Evolutionary conservation across 1,140 invertebrate genomes (phyloP).

Genomic region (Anadara kagoshimensis): DNA sequence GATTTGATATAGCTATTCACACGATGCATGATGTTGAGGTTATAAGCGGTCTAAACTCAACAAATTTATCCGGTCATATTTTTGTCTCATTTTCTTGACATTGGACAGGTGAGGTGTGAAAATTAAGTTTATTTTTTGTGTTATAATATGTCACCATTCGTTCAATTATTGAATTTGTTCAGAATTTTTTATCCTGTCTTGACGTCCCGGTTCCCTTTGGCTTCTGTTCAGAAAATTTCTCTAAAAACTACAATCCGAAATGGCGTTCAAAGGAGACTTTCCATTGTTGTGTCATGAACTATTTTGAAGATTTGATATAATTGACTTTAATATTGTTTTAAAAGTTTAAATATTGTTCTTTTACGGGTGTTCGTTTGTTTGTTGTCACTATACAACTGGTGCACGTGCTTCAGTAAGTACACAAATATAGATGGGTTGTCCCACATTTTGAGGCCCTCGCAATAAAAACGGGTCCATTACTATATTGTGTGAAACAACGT

Average conservation of each 20-base stretch:
- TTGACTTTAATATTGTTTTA: background rate
- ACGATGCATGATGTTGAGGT: constrained; percentile 68
- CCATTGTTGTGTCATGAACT: constrained; percentile 4
- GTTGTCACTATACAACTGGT: constrained; percentile 22
- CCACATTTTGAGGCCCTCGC: background rate
- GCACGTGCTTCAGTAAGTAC: constrained; percentile 23
- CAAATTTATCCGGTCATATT: constrained; percentile 59
- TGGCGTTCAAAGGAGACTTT: constrained; percentile 67
- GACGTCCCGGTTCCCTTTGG: constrained; percentile 47
- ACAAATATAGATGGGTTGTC: no score
- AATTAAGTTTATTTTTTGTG: constrained; percentile 30
- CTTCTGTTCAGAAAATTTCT: constrained; percentile 54
- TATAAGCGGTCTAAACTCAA: constrained; percentile 61
- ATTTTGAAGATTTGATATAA: no score
- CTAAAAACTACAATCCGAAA: constrained; percentile 60
- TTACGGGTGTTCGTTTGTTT: constrained; percentile 1
- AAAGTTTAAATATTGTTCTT: background rate
- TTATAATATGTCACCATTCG: constrained; percentile 5
- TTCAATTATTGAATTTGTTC: constrained; percentile 13
- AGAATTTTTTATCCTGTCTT: constrained; percentile 20
- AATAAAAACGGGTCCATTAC: background rate
- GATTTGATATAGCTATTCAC: constrained; percentile 43
- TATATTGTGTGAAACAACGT: background rate
- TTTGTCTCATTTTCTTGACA: constrained; percentile 44
- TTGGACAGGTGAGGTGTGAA: constrained; percentile 46